Percentiles rank a stretch among this genome's conserved stretches.
Conservation (phyloP, 2,888 invertebrate species). For the Loripinus fragilis region DNA sequence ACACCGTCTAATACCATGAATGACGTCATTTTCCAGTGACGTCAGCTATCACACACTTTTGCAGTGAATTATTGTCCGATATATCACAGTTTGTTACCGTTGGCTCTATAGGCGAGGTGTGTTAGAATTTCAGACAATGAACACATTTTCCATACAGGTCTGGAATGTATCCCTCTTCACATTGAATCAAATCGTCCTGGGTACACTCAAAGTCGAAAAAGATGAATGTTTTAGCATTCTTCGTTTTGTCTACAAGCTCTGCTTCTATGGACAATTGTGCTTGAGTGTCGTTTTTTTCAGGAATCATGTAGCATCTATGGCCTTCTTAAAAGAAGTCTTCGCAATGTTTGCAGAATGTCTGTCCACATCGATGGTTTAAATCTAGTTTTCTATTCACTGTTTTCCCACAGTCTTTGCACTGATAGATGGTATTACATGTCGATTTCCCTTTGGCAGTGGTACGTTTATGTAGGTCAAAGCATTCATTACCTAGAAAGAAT, state of each 20-base stretch:
- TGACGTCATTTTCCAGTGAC: too few species aligned
- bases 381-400: conserved; percentile 31
- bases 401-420: conserved; percentile 34
- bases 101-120: too few species aligned
- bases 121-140: conserved; percentile 43
- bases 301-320: conserved; percentile 33
- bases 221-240: conserved; percentile 40
- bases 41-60: too few species aligned
- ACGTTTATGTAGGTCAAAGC: conserved; percentile 32
- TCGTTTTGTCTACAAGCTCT: conserved; percentile 10
- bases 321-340: conserved; percentile 22
- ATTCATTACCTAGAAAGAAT: conserved; percentile 27
- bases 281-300: conserved; percentile 5
- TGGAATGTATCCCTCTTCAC: conserved; percentile 31
- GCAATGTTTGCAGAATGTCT: conserved; percentile 23
- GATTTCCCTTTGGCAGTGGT: conserved; percentile 19
- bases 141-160: conserved; percentile 34
- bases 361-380: conserved; percentile 17
- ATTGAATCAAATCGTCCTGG: conserved; percentile 36
- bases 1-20: too few species aligned
- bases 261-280: conserved; percentile 12
- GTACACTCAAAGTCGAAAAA: too few species aligned
- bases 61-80: too few species aligned
- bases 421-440: conserved; percentile 18
- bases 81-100: too few species aligned